These are phyloP conservation scores for Rhagium mordax DNA, from an alignment of 2,888 invertebrate genomes.

Conservation along the genomic window DNA sequence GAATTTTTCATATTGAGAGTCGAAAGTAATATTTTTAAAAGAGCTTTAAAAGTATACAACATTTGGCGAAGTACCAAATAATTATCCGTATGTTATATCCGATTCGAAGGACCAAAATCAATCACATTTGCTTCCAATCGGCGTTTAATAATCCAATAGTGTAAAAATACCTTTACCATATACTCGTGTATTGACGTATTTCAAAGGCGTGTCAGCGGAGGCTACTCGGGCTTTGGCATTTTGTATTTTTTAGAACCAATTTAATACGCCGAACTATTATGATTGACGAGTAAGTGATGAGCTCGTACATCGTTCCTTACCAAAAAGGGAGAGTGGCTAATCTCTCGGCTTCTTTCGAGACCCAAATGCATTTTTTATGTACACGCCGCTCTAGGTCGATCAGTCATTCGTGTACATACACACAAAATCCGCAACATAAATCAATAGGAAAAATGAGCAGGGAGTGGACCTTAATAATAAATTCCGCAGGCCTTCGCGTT, in stretches of 20 bases:
- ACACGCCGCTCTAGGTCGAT: slow-evolving; percentile 42
- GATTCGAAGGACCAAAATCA: no score
- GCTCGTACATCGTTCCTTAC: slow-evolving; percentile 44
- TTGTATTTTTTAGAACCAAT: slow-evolving; percentile 25
- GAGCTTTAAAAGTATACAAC: no score
- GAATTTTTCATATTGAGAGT: no score
- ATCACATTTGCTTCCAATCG: no score
- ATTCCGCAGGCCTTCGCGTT: slow-evolving; percentile 11
- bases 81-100: no score
- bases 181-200: slow-evolving; percentile 4
- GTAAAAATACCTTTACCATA: neutral
- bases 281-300: slow-evolving; percentile 57
- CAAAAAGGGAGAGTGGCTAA: slow-evolving; percentile 42
- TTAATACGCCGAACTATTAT: slow-evolving; percentile 39
- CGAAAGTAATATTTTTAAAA: no score
- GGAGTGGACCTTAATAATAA: slow-evolving; percentile 14
- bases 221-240: neutral
- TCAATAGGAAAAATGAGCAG: slow-evolving; percentile 17
- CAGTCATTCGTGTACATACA: slow-evolving; percentile 31
- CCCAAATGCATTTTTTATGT: slow-evolving; percentile 55
- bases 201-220: slow-evolving; percentile 4
- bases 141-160: neutral
- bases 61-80: no score
- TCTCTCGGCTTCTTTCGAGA: slow-evolving; percentile 42
- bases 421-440: slow-evolving; percentile 22